Evolutionary conservation across 23 tunicate species (phyloP).

Genomic region (Trididemnum miniatum): DNA sequence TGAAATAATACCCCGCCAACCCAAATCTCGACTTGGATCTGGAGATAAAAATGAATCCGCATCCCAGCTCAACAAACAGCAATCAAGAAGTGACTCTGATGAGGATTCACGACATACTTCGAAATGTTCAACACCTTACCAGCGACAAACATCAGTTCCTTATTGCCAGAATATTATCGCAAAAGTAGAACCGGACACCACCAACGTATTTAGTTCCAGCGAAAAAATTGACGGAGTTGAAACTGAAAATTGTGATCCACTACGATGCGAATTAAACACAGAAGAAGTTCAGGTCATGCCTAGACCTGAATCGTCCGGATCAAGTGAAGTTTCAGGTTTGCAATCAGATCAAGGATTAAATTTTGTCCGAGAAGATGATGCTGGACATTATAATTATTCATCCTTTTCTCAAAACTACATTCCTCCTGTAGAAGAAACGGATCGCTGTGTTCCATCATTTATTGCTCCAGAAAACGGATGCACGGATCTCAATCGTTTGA

Average conservation of each 20-base stretch:
- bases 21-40: no score
- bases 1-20: no score
- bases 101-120: not conserved
- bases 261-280: not conserved
- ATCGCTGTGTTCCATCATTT: not conserved
- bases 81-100: conserved; percentile 22
- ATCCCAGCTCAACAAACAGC: conserved; percentile 1
- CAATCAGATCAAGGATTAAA: conserved; percentile 7
- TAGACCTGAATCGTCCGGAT: conserved; percentile 58
- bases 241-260: not conserved
- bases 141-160: not conserved
- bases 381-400: not conserved
- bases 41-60: no score
- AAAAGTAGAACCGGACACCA: conserved; percentile 20
- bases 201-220: not conserved
- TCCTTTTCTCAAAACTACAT: not conserved
- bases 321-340: conserved; percentile 45
- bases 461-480: not conserved
- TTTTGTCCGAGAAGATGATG: conserved; percentile 1
- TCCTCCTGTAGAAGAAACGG: not conserved
- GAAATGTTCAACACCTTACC: not conserved
- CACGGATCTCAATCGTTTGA: not conserved
- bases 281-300: not conserved
- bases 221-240: not conserved
- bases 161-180: not conserved